Evolutionary conservation across 2,113 vertebrate species (phyloP).

Genomic region (Microcebus ravelobensis): DNA sequence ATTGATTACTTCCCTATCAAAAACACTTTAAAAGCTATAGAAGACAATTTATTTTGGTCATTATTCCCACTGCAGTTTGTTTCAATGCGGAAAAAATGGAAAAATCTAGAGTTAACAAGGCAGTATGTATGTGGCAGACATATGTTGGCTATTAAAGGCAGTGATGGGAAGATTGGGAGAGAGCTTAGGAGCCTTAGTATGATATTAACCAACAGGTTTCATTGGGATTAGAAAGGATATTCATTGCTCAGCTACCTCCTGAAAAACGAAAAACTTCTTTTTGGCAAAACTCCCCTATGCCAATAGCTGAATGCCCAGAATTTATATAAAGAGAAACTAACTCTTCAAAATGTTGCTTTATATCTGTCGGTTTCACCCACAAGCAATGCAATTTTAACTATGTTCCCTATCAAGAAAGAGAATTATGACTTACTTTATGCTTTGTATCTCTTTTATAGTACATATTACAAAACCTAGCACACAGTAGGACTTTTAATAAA

Average conservation of each 20-base stretch:
- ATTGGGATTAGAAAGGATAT: neutral
- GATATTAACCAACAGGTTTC: neutral
- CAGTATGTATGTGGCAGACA: neutral
- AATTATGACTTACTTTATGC: neutral
- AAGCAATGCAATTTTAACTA: neutral
- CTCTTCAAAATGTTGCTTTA: neutral
- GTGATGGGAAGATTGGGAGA: neutral
- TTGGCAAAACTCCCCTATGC: neutral
- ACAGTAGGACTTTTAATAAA: neutral
- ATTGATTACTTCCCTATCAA: neutral
- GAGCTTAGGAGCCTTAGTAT: neutral
- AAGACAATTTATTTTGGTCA: neutral
- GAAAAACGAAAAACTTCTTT: slow-evolving; percentile 3
- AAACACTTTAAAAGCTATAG: neutral
- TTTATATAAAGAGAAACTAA: neutral
- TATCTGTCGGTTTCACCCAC: neutral
- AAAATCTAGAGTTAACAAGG: neutral
- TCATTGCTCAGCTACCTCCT: neutral
- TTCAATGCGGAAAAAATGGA: neutral
- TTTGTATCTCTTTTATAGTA: neutral
- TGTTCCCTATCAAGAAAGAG: neutral
- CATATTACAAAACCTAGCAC: neutral
- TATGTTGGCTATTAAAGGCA: neutral
- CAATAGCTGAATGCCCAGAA: neutral
- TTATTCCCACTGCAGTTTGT: neutral